Conservation (phyloP, 2,888 invertebrate genomes). For the Siphlonurus alternatus region DNA sequence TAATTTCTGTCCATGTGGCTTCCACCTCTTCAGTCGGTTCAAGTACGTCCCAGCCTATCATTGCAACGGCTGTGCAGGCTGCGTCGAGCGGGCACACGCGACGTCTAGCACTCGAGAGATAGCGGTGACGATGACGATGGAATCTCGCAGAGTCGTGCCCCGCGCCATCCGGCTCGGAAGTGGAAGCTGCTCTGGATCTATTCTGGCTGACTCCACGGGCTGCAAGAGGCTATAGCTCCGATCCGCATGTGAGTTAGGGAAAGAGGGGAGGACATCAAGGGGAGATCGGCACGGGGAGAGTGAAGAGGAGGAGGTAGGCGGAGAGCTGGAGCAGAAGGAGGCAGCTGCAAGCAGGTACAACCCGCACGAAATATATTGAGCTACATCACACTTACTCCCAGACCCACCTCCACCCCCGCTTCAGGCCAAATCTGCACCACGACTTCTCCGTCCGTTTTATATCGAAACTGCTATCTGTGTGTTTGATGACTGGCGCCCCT, state of each 20-base stretch:
- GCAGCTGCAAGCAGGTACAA: neutral
- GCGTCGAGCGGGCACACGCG: neutral
- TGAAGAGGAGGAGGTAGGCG: neutral
- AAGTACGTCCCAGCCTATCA: neutral
- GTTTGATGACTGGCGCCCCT: too few species aligned
- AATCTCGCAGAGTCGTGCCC: neutral
- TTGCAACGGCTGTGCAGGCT: neutral
- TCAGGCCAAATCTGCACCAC: too few species aligned
- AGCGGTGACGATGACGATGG: neutral
- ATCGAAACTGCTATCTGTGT: too few species aligned
- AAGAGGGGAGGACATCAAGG: neutral
- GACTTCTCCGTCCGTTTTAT: too few species aligned
- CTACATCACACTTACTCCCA: neutral
- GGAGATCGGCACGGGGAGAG: neutral
- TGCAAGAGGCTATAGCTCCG: neutral
- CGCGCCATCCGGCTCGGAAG: neutral
- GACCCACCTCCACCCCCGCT: neutral
- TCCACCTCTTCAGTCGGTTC: neutral
- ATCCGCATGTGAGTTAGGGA: neutral
- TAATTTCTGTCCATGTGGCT: neutral
- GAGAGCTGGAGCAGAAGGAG: neutral
- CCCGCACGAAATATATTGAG: neutral
- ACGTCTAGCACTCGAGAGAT: neutral
- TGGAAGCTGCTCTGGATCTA: neutral
- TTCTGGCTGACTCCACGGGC: neutral